Base-by-base conservation (phyloP, 2,888 invertebrate genomes). In the Cepaea hortensis region DNA sequence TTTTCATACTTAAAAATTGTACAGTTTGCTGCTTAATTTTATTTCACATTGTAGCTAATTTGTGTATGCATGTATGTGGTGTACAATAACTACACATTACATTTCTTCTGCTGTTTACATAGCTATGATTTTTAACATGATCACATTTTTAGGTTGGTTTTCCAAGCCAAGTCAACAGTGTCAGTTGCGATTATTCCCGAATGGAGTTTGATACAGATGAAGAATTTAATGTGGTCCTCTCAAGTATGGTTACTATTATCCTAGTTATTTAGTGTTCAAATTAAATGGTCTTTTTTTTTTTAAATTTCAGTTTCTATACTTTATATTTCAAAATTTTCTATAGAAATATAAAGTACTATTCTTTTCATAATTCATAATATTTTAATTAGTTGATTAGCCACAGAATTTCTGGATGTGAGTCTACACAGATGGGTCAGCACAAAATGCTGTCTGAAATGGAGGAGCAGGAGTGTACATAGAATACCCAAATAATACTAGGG, bases 201-300 rank as follows among this genome's bases (percentile, higher is more conserved):
- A 95, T 97, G 90, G 98, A 98, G 94, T 98, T 97, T 94, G 98
- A 98, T 94, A 96, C 97, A 82, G 98, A 98, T 93, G 98, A 98
- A 93, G 98, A 98, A 91, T 98, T 97, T 93, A 96, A 96, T 15
- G 95, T 96, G n/a, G 98, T 97, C 94, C 97, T 97, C 94, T 96
- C 96, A 93, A 96, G 98, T 95, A 91, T 92, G 94, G 83, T 76
- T 48, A 23, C 23, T 23, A 68, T 20, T 20, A 15, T n/a, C 15
- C 75, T 75, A 70, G n/a, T 70, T 23, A 70, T 70, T 6, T n/a
- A 70, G 6, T 15, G 6, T 20, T n/a, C 5, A 23, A 70, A 70
- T n/a, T n/a, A n/a, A n/a, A 70, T 75, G 23, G 23, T 23, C 1
- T 75, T 75, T 75, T 15, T n/a, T 80, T 65, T 46, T 2, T 61